Evolutionary conservation across 2,888 invertebrate genomes (phyloP).

Genomic region (Eurytoma californica): DNA sequence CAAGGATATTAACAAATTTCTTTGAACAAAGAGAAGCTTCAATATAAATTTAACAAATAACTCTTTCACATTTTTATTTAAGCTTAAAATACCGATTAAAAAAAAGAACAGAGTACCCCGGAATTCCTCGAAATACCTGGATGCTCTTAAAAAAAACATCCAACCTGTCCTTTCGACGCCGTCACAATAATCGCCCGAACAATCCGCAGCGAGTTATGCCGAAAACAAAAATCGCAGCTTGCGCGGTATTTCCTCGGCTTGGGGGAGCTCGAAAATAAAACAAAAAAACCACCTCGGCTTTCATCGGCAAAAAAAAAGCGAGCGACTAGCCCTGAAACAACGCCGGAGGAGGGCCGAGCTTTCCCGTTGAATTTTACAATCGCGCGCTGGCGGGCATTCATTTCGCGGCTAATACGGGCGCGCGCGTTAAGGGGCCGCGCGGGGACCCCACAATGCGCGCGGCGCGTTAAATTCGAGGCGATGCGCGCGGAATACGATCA

Average conservation of each 20-base stretch:
- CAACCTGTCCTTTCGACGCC: no score
- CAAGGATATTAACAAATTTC: no score
- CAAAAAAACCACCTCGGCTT: neutral
- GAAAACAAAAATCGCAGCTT: neutral
- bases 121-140: no score
- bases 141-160: no score
- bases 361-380: slow-evolving; percentile 32
- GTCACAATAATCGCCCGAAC: no score
- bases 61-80: no score
- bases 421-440: slow-evolving; percentile 23
- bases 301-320: neutral
- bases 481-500: slow-evolving; percentile 23
- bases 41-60: no score
- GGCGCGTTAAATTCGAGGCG: slow-evolving; percentile 36
- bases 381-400: slow-evolving; percentile 1
- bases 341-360: no score
- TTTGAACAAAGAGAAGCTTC: no score
- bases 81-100: no score
- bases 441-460: slow-evolving; percentile 26
- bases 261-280: neutral
- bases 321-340: neutral
- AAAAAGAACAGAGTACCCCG: no score
- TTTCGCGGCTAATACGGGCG: slow-evolving; percentile 37
- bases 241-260: neutral
- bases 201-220: no score